Evolutionary conservation across 2,888 invertebrate species (phyloP).

Genomic region (Sphecodes monilicornis): DNA sequence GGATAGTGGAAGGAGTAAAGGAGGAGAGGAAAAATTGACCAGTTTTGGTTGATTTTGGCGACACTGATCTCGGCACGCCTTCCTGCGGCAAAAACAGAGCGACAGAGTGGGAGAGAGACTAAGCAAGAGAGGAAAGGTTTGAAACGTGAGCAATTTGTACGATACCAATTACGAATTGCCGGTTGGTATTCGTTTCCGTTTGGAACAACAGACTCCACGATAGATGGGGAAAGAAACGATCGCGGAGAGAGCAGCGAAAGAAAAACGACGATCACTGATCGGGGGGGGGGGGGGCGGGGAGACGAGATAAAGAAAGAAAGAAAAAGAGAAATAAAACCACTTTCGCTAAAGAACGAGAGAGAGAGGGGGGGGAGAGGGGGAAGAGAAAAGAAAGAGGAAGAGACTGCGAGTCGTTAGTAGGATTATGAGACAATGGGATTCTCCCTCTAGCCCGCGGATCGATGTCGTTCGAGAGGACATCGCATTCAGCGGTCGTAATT

Average conservation of each 20-base stretch:
- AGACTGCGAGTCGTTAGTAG: constrained; percentile 61
- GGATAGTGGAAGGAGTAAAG: too few relatives aligned
- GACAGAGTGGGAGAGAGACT: neutral
- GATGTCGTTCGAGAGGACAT: constrained; percentile 26
- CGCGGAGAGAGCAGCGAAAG: neutral
- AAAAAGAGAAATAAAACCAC: constrained; percentile 49
- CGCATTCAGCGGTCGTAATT: constrained; percentile 67
- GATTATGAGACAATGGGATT: constrained; percentile 70
- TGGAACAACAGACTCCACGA: neutral
- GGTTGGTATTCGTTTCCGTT: neutral
- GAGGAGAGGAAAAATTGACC: too few relatives aligned
- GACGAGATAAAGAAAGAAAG: neutral
- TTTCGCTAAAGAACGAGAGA: constrained; percentile 39
- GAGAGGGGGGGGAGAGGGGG: constrained; percentile 13
- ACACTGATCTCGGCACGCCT: too few relatives aligned
- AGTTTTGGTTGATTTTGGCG: too few relatives aligned
- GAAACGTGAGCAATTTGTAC: constrained; percentile 8
- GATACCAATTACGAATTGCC: constrained; percentile 21
- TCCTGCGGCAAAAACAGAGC: neutral
- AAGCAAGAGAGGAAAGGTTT: neutral
- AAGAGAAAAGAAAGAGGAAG: constrained; percentile 46
- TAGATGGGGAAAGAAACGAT: neutral
- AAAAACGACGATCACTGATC: neutral
- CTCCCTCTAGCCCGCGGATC: constrained; percentile 32
- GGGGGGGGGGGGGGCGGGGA: neutral